Evolutionary conservation across 2,113 vertebrate genomes (phyloP), one percentile per base, ranked within the genome.

Genomic region (Pterocles orientalis): DNA sequence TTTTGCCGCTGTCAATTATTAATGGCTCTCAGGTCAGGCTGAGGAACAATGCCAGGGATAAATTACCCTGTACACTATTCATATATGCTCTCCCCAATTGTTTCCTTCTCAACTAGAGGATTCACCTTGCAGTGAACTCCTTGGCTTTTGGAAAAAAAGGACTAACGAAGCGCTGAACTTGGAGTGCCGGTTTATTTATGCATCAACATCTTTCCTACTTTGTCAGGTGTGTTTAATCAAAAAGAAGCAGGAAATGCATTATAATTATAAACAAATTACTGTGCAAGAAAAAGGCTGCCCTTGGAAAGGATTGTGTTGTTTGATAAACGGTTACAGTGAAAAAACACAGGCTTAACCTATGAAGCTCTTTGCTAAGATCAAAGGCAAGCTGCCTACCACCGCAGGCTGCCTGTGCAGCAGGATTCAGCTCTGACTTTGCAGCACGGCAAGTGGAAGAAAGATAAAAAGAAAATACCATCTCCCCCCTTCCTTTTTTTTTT

Each of bases 171-270:
- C 0, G 26, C 64, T 91, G 83, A 95, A 95, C 89, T 90, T 6
- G 0, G 36, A 65, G 76, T 82, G 72, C 82, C 84, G 36, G 6
- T 97, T 96, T 95, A 66, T 96, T 95, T 97, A 61, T 95, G 82
- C 92, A 86, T n/a, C 19, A 5, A 71, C 86, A 96, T 92, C 34
- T 96, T 91, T 80, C 82, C 82, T 90, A 92, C 94, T 95, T 96
- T 82, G 91, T 94, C 96, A 92, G 94, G 94, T 96, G 95, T 92
- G 80, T 97, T 97, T 92, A 95, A 95, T 97, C 82, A 92, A 90
- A 92, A 86, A 90, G 58, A 90, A 97, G 84, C 82, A 94, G 94
- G 96, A 97, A 97, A 90, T 93, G 89, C 96, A 73, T 87, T 90
- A 61, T 81, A 83, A 90, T 94, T 81, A 93, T 96, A 97, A 97